Percentiles rank a stretch among this genome's conserved stretches.
Evolutionary conservation across 1,140 invertebrate genomes (phyloP).

Genomic region (Cydia fagiglandana): DNA sequence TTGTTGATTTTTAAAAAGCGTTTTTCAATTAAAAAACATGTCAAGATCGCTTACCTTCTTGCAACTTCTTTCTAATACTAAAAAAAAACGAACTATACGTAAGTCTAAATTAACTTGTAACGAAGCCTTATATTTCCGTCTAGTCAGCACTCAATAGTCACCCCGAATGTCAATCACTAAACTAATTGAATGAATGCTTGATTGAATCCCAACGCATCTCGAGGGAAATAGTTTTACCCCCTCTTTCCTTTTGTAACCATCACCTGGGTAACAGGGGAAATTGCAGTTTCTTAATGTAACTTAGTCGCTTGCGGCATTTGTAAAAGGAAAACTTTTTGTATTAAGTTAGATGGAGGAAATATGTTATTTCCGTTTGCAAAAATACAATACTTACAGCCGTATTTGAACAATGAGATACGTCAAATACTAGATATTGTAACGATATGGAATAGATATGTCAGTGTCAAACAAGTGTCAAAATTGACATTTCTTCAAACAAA

Average conservation of each 20-base stretch:
- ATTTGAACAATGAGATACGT: too few relatives aligned
- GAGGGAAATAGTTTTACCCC: conserved; percentile 46
- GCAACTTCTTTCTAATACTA: too few relatives aligned
- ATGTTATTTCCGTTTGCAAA: background rate
- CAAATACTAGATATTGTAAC: too few relatives aligned
- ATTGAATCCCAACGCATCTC: conserved; percentile 47
- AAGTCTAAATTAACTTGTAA: background rate
- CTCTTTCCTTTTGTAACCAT: conserved; percentile 32
- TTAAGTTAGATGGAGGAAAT: background rate
- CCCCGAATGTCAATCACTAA: conserved; percentile 51
- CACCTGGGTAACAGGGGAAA: conserved; percentile 29
- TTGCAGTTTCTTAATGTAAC: conserved; percentile 23
- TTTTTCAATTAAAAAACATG: too few relatives aligned
- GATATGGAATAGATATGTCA: too few relatives aligned
- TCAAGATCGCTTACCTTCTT: too few relatives aligned
- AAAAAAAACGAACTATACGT: too few relatives aligned
- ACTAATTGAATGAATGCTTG: conserved; percentile 60
- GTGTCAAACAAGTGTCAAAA: too few relatives aligned
- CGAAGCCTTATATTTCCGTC: conserved; percentile 32
- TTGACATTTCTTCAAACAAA: too few relatives aligned
- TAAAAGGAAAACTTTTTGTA: background rate
- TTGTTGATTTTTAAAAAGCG: too few relatives aligned
- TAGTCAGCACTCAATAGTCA: conserved; percentile 8
- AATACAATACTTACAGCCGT: background rate
- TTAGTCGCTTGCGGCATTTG: background rate